Conservation (phyloP, 2,113 vertebrate species). For the Tringa solitaria region DNA sequence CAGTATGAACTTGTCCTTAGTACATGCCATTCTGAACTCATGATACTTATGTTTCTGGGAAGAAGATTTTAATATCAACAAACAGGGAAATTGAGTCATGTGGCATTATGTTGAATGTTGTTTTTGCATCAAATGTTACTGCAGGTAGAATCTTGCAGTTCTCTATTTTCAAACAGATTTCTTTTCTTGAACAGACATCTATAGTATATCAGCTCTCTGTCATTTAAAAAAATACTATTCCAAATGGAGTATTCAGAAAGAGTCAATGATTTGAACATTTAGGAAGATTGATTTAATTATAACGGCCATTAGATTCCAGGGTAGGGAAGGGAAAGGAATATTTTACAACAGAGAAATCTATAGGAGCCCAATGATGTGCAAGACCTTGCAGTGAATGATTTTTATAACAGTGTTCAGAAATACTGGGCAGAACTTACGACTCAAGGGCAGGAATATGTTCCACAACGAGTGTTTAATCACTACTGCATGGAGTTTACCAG, state of each 20-base stretch:
- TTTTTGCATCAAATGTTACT: neutral
- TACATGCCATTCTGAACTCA: neutral
- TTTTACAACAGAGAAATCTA: constrained; percentile 33
- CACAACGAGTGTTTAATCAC: neutral
- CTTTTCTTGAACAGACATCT: neutral
- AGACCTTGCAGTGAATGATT: neutral
- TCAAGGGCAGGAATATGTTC: neutral
- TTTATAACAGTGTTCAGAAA: neutral
- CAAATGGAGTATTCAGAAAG: neutral
- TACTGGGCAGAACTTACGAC: neutral
- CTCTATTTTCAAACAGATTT: neutral
- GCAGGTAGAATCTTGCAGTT: neutral
- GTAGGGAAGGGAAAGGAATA: neutral
- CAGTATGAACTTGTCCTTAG: neutral
- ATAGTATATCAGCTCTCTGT: neutral
- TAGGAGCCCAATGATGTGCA: neutral
- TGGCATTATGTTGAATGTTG: neutral
- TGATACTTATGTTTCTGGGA: neutral
- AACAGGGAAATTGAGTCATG: neutral
- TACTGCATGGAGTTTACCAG: neutral
- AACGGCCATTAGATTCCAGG: neutral
- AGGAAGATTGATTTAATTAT: constrained; percentile 31
- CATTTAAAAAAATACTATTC: constrained; percentile 18
- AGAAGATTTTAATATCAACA: constrained; percentile 23
- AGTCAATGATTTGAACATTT: constrained; percentile 41